Evolutionary conservation across 2,113 vertebrate genomes (phyloP), one percentile per base, ranked within the genome.

Genomic region (Chunga burmeisteri): DNA sequence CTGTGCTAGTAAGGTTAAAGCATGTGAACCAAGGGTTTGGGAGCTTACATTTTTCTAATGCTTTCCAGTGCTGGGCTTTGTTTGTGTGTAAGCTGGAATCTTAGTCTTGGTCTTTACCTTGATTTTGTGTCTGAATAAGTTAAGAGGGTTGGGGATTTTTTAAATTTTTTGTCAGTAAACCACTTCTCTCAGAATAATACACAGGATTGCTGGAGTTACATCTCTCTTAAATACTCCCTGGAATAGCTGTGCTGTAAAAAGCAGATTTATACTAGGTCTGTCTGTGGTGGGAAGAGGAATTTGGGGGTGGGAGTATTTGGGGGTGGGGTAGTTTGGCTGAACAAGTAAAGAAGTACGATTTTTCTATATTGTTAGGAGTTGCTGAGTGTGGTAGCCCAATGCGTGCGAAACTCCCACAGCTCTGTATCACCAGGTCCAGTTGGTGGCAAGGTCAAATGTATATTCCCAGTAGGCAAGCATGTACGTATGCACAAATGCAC

Each of bases 91-190:
- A 89, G 19, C 13, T 73, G 32, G 3, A 61, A 11, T 85, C 34
- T 70, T 91, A 46, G 19, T 50, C 66, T 79, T 85, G 32, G n/a
- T 46, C n/a, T 88, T 94, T 52, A 72, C n/a, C 23, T 88, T 27
- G 9, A 30, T 58, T 90, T 90, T 4, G 0, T 90, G 8, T 85
- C 67, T 85, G 23, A 53, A 9, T 73, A 66, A 73, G 10, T 62
- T 47, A 49, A 49, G 13, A 73, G 36, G 19, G 3, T 73, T 73
- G 26, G 22, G 1, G 6, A 5, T 34, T 25, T 62, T 9, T 50
- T 34, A 49, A 52, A 50, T 65, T 67, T 82, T 91, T 67, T 13
- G 6, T n/a, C 7, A 36, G n/a, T 67, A 65, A 59, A 56, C 34
- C 47, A 11, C 16, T n/a, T 73, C 11, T 2, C 15, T 91, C 26